These are phyloP conservation scores for Metacarcinus magister DNA, from an alignment of 2,888 invertebrate species.

Conservation along the genomic window DNA sequence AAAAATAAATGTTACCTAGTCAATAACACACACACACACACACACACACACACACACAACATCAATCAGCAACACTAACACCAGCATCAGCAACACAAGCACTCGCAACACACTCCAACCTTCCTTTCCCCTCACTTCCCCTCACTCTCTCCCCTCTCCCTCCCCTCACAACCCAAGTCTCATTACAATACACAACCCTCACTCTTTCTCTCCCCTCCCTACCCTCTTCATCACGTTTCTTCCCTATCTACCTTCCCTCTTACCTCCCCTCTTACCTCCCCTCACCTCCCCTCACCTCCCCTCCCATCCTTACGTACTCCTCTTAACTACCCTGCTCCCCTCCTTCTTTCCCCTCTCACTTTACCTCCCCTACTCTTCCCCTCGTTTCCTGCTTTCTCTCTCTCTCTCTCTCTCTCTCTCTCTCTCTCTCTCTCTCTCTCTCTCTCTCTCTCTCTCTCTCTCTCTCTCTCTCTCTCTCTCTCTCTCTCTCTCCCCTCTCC, in stretches of 20 bases:
- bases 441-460: not conserved
- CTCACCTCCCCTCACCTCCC: not conserved
- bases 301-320: too few relatives aligned
- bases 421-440: slow-evolving; percentile 1
- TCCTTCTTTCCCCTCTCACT: not conserved
- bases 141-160: not conserved
- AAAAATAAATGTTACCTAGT: too few relatives aligned
- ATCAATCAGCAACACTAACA: not conserved
- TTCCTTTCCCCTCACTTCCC: not conserved
- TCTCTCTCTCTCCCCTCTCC: slow-evolving; percentile 47
- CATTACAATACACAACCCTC: too few relatives aligned
- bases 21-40: not conserved
- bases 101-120: not conserved
- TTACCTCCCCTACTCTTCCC: not conserved
- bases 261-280: too few relatives aligned
- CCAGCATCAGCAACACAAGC: not conserved
- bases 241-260: too few relatives aligned
- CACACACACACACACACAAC: not conserved
- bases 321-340: not conserved
- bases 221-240: too few relatives aligned
- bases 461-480: not conserved
- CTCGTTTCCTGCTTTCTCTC: not conserved
- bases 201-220: not conserved
- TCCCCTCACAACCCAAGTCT: too few relatives aligned
- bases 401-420: slow-evolving; percentile 2